Evolutionary conservation across 2,113 vertebrate species (phyloP), one percentile per base, ranked within the genome.

Genomic region (Chaetodon auriga): DNA sequence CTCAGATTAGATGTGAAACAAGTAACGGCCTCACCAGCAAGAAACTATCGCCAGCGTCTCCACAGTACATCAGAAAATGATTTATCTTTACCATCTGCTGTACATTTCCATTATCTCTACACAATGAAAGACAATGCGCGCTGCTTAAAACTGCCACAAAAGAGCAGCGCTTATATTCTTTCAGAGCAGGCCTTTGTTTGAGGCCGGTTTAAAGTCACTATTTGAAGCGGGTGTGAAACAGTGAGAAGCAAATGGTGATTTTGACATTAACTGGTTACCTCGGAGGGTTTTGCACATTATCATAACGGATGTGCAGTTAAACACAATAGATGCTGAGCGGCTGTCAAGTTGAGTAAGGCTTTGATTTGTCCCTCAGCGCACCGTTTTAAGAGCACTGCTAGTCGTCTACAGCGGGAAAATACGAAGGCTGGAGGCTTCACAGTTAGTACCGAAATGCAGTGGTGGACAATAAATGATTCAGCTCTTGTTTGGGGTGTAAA

Each of bases 1-100:
- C 51, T 79, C 63, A 66, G 48, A 89, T 90, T 80, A 90, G 54
- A 68, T 53, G 16, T 38, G n/a, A 84, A 71, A 46, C 69, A 62
- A 80, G 72, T 60, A 53, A 84, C 43, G 46, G 35, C 23, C 45
- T 70, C 57, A 48, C 19, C 14, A 51, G 25, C 8, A 62, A 57
- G 66, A 51, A 64, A 21, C 48, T 35, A 3, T 18, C 45, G 64
- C 19, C 69, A 81, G 53, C 1, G 1, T 63, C 64, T 83, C 18
- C 8, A 19, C 81, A 48, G 72, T 36, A n/a, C 57, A 66, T 81
- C 58, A 75, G 4, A 72, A 15, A 15, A 68, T 0, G 0, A 53
- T 71, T 77, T 68, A 66, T 46, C 62, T 53, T 54, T 35, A 0
- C 30, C 36, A 73, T 69, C 41, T 54, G 18, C 30, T 54, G 16